phyloP scores from a whole-genome alignment of 1,140 invertebrate species.

The Apis laboriosa region DNA sequence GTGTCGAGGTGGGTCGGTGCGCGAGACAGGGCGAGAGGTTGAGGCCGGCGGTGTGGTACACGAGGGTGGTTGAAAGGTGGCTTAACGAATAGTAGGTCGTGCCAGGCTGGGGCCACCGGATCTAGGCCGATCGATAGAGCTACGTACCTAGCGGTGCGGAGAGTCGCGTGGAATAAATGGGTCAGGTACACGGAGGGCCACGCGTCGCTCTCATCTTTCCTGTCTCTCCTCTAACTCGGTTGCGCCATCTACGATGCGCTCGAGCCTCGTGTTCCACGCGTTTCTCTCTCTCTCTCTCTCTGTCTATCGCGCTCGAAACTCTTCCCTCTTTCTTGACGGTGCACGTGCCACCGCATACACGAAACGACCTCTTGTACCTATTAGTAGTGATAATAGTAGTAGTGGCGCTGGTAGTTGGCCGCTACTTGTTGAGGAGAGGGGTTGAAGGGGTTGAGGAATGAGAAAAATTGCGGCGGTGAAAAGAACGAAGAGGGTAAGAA shows the following conservation, averaged over 20 bases:
- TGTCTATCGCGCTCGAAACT: background rate
- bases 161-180: constrained; percentile 68
- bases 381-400: no score
- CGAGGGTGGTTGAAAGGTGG: constrained; percentile 62
- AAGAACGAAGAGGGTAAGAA: background rate
- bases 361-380: constrained; percentile 7
- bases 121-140: constrained; percentile 81
- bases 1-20: background rate
- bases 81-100: constrained; percentile 76
- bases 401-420: constrained; percentile 36
- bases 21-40: background rate
- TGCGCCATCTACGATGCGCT: background rate
- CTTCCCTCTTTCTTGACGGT: constrained; percentile 6
- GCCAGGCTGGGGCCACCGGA: constrained; percentile 75
- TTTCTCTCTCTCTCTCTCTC: background rate
- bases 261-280: background rate
- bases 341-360: constrained; percentile 35
- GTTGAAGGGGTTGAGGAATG: background rate
- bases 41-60: constrained; percentile 28
- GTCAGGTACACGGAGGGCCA: constrained; percentile 74
- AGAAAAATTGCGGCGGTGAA: no score
- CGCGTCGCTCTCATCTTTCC: constrained; percentile 66
- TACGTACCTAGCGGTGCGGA: constrained; percentile 72
- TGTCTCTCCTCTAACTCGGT: constrained; percentile 2
- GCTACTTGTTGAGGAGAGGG: constrained; percentile 72